Percentiles rank a stretch among this genome's conserved stretches.
Conservation (phyloP, 2,113 vertebrate species). For the Malurus alboscapulatus region DNA sequence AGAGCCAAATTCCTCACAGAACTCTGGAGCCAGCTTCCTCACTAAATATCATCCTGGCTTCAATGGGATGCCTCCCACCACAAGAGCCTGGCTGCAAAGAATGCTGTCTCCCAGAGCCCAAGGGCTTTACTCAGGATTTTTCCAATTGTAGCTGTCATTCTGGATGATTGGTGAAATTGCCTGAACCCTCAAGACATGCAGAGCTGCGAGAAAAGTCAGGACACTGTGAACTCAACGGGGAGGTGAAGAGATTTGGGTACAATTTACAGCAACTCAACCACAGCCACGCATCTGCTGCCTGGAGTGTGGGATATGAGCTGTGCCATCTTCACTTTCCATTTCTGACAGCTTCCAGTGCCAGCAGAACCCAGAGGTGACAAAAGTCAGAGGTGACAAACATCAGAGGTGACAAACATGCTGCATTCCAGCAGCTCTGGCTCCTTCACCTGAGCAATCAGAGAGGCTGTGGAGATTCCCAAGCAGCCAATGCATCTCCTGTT, state of each 20-base stretch:
- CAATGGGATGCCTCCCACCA: slow-evolving; percentile 11
- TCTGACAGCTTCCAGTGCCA: not conserved
- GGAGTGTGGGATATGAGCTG: not conserved
- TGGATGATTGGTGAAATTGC: slow-evolving; percentile 14
- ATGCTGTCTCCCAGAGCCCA: not conserved
- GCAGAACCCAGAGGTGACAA: not conserved
- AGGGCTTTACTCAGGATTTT: slow-evolving; percentile 36
- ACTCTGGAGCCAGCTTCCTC: slow-evolving; percentile 35
- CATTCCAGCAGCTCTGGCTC: not conserved
- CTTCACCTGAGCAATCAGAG: not conserved
- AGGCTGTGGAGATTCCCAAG: not conserved
- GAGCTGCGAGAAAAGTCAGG: slow-evolving; percentile 9
- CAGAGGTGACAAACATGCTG: not conserved
- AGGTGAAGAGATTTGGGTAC: not conserved
- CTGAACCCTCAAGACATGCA: not conserved
- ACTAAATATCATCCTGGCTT: slow-evolving; percentile 41
- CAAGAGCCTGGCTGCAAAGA: slow-evolving; percentile 41
- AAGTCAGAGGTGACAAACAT: not conserved
- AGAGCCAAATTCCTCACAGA: slow-evolving; percentile 30
- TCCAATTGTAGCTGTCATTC: slow-evolving; percentile 35
- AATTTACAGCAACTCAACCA: not conserved
- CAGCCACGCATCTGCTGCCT: not conserved
- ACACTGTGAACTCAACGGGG: slow-evolving; percentile 11
- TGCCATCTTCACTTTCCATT: not conserved
- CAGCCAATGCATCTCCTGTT: not conserved